Base-by-base conservation (phyloP, 2,113 vertebrate genomes). In the Oreocharis arfaki region DNA sequence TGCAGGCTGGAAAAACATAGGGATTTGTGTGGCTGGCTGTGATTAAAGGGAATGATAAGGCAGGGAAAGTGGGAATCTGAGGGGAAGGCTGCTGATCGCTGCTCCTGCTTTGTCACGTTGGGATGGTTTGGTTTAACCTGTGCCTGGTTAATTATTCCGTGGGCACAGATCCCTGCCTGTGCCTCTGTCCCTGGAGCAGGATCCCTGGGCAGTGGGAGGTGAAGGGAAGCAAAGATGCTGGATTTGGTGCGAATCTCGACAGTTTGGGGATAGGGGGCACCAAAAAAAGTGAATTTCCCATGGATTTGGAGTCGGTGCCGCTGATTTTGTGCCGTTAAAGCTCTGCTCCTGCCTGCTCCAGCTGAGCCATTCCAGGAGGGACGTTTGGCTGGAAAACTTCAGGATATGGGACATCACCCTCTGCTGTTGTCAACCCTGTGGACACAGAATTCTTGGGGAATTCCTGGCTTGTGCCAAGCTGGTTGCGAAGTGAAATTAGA, bases 221-320 rank as follows among this genome's bases (percentile, higher is more conserved):
- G 46, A 32, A 18, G 44, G 49, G 73, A 67, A 55, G 21, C 46
- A 46, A 20, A 42, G 16, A 10, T 3, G 3, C 3, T 19, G 5
- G 6, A 6, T 74, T 65, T 19, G 68, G 9, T 53, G 24, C 3
- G 28, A 50, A 71, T 75, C 73, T 39, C 0, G 0, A 3, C 44
- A n/a, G 16, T 64, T 35, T 73, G 24, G 56, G 92, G 35, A 4
- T n/a, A 56, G 5, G 5, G 10, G 10, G 27, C 0, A 9, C 23
- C 8, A 64, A 71, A 87, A 87, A 87, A 39, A 16, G 11, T 32
- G 55, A 39, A 46, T 86, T 90, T 81, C 24, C 30, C 7, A 1
- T 8, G 3, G 42, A 6, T 24, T 55, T 32, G 23, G 63, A 39
- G 27, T 33, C 7, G 0, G 63, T 13, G 35, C 27, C 7, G 0